Base-by-base conservation (phyloP, 2,888 invertebrate genomes). In the Noctua janthina region DNA sequence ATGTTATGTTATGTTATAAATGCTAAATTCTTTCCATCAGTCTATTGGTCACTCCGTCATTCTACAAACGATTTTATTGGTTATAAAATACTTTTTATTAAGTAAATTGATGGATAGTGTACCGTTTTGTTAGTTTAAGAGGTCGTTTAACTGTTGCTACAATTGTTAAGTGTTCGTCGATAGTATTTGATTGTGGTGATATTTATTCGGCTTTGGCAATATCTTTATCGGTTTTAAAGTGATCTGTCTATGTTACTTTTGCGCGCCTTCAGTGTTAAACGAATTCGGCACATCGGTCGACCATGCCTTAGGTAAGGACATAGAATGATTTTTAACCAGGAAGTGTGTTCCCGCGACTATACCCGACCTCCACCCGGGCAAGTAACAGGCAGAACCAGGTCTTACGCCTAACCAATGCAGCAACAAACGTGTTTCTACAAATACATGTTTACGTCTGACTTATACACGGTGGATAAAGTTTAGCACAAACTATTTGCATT, bases 71-170 rank as follows among this genome's bases (percentile, higher is more conserved):
- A 79, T 89, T 87, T 88, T 89, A 89, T 89, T 88, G 85, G 78
- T 80, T 80, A 82, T 82, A 89, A 87, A 83, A 87, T 29, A 74
- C 43, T 85, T 89, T 88, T 89, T 89, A 89, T 89, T 87, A 79
- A 81, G 81, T 71, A 87, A 87, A 89, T 89, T 89, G 88, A 76
- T 81, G 80, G 76, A 85, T 88, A 79, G 79, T 79, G 71, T 81
- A 76, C 64, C 59, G 74, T 78, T 76, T 66, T n/a, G 67, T 81
- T 80, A 64, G 72, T 78, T 81, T 75, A 75, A 68, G 75, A 81
- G 86, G 73, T 81, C 86, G 74, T 82, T 87, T 76, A 79, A 80
- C 76, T 79, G 66, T 76, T 72, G 20, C 13, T 51, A 46, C 64
- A 72, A 74, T 76, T 76, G 75, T 68, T 82, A 76, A 85, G 56